Evolutionary conservation across 1,140 invertebrate genomes (phyloP), one percentile per base, ranked within the genome.

Genomic region (Nasonia vitripennis): DNA sequence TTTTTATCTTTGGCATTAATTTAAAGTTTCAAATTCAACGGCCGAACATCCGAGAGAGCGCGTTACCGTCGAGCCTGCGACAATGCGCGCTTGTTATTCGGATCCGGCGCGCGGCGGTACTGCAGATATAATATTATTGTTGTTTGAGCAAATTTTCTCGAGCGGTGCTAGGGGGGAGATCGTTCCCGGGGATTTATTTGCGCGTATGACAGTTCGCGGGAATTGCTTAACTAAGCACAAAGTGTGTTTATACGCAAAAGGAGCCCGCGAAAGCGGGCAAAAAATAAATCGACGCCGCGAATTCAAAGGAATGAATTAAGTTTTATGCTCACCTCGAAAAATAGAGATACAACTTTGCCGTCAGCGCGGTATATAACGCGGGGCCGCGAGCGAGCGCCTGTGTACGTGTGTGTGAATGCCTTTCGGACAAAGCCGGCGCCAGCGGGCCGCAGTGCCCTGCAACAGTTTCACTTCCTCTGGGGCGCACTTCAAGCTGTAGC

Each of bases 301-400:
- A 87, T 86, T 88, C 84, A 87, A 87, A 87, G 78, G 55, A 80
- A 82, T 71, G 86, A 87, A 88, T 88, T 87, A 87, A 88, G 70
- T 87, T 88, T 82, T 84, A 88, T 70, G 41, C 74, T 77, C 78
- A 17, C 71, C 79, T 84, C 77, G 82, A 73, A 79, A 87, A 87
- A 86, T 87, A 86, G 80, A 86, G 82, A 86, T 88, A 86, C 74
- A 82, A 86, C 27, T 82, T 82, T 51, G n/a, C 31, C 14, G 55
- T 10, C 10, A 2, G 6, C 7, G 70, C 20, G 70, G 5, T 67
- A 45, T 45, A 45, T 45, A 45, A 31, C 23, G 31, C 20, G 4
- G 2, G 67, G 1, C 2, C 2, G 23, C 31, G 27, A 5, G 31
- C 31, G 27, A 34, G 23, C 27, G 68, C 68, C 11, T 9, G 68